Conservation (phyloP, 1,140 invertebrate genomes). For the Papilio dardanus region DNA sequence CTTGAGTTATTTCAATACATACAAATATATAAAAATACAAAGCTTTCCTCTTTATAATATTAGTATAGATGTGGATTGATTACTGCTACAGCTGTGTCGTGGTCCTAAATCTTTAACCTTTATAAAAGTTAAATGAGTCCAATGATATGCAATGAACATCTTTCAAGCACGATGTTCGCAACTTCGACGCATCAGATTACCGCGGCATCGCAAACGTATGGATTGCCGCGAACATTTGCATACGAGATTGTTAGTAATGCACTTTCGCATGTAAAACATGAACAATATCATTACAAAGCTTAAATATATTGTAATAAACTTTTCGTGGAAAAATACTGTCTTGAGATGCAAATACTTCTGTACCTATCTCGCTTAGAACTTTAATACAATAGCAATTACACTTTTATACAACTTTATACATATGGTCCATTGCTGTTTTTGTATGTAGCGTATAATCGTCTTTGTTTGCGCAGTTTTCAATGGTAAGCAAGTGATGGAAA, state of each 20-base stretch:
- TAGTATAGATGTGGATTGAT: neutral
- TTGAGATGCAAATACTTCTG: slow-evolving; percentile 63
- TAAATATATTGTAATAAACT: slow-evolving; percentile 40
- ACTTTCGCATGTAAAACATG: slow-evolving; percentile 34
- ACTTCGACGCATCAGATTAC: slow-evolving; percentile 9
- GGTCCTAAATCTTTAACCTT: neutral
- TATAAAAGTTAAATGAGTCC: slow-evolving; percentile 9
- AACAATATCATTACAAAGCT: slow-evolving; percentile 31
- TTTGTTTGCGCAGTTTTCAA: slow-evolving; percentile 8
- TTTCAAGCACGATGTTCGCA: slow-evolving; percentile 10
- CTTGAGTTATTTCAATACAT: too few relatives aligned
- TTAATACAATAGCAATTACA: slow-evolving; percentile 41
- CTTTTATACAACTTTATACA: neutral
- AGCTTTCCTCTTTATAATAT: too few relatives aligned
- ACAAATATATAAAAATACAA: too few relatives aligned
- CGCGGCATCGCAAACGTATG: slow-evolving; percentile 21
- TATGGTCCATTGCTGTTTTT: slow-evolving; percentile 28
- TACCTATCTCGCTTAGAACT: slow-evolving; percentile 54
- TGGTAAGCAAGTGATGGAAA: slow-evolving; percentile 23
- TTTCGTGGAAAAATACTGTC: slow-evolving; percentile 67
- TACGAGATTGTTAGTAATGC: slow-evolving; percentile 38
- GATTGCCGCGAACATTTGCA: slow-evolving; percentile 32
- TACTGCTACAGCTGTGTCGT: neutral
- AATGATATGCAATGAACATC: slow-evolving; percentile 1
- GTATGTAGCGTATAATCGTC: neutral